Conservation (phyloP, 2,888 invertebrate species). For the Nowickia ferox region DNA sequence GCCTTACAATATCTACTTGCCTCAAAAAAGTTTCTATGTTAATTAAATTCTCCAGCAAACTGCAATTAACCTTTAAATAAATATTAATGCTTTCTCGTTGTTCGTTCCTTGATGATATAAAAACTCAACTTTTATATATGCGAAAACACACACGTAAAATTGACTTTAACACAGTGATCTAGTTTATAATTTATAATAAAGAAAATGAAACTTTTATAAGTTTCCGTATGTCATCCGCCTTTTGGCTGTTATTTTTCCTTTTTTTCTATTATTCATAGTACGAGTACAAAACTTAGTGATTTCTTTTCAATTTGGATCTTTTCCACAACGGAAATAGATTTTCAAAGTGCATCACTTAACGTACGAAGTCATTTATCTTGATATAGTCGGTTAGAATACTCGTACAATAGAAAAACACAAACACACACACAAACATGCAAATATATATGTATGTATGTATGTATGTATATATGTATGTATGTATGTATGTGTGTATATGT, state of each 20-base stretch:
- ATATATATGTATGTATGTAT: neutral
- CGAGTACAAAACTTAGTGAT: neutral
- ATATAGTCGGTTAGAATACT: constrained; percentile 17
- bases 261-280: constrained; percentile 11
- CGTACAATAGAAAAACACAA: constrained; percentile 18
- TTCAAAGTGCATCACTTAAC: constrained; percentile 64
- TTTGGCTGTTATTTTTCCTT: neutral
- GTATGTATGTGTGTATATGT: neutral
- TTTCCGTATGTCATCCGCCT: constrained; percentile 51
- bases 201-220: constrained; percentile 48
- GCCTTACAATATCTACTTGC: neutral
- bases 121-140: constrained; percentile 27
- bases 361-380: constrained; percentile 59
- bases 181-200: constrained; percentile 49
- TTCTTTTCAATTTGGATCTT: constrained; percentile 40
- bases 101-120: neutral
- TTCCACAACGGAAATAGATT: constrained; percentile 63
- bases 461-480: neutral
- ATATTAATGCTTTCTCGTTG: neutral
- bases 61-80: neutral
- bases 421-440: neutral
- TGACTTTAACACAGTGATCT: constrained; percentile 64
- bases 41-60: neutral
- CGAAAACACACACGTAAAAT: constrained; percentile 27
- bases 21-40: neutral